A percentile compares a stretch with the other conserved stretches of the same genome.
Evolutionary conservation across 2,797 vertebrate species (phyloP).

Genomic region (Carduelis carduelis): DNA sequence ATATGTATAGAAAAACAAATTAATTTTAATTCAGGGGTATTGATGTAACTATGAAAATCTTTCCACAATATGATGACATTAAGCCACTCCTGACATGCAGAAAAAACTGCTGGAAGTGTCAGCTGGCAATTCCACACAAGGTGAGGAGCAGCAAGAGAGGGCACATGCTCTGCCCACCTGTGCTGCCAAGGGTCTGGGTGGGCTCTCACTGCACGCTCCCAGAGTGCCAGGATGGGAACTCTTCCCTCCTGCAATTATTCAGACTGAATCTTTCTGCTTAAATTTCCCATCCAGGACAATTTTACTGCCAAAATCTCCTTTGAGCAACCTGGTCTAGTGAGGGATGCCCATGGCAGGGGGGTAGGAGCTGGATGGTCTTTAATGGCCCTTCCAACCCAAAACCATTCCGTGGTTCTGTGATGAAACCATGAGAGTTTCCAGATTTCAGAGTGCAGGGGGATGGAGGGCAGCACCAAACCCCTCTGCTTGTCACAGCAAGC

Average conservation of each 20-base stretch:
- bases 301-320: neutral
- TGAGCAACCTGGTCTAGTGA: neutral
- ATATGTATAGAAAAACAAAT: neutral
- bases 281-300: neutral
- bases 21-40: neutral
- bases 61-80: neutral
- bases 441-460: fast-evolving
- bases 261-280: neutral
- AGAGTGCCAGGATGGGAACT: neutral
- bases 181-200: fast-evolving
- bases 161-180: neutral
- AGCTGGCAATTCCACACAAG: neutral
- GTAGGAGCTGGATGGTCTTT: neutral
- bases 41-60: neutral
- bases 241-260: neutral
- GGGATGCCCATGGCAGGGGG: neutral
- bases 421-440: fast-evolving
- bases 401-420: neutral
- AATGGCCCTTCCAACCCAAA: neutral
- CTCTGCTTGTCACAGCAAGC: neutral
- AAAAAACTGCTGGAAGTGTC: neutral
- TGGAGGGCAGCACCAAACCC: neutral
- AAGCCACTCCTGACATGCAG: neutral
- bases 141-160: neutral
- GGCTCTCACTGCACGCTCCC: fast-evolving